Base-by-base conservation (phyloP, 1,140 invertebrate species). In the Drosophila sechellia region DNA sequence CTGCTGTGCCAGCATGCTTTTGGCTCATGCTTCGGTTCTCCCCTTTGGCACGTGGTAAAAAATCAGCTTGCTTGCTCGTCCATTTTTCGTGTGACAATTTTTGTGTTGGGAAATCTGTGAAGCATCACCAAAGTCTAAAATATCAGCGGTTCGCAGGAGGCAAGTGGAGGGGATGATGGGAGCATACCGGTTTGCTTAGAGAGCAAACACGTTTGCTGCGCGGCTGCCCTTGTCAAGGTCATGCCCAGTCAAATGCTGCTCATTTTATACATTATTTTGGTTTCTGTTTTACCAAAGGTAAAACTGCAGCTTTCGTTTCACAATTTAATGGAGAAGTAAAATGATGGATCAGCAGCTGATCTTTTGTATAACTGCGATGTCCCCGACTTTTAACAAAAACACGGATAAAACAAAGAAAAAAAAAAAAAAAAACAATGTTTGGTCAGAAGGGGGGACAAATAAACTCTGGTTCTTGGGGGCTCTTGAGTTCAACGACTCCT, bases 181-280 rank as follows among this genome's bases (percentile, higher is more conserved):
- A 45, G 40, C 31, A 45, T 46, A 87, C 81, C 81, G 83, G 81
- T 87, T 86, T 79, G 53, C 55, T 58, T 74, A 54, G 52, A 45
- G 69, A 45, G 69, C 63, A 83, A 79, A 79, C 84, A 86, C 70
- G 81, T 86, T 85, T 86, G 52, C 64, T 31, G 35, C 37, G 40
- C 63, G 66, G 40, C 50, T 87, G 83, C 83, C 83, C 83, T 87
- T 87, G 83, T 83, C 83, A 87, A 87, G 83, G 83, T 87, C 83
- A 87, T 42, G 35, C 53, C 49, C 54, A 60, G 57, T 71, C 68
- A 70, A 70, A 71, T 39, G 64, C 52, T 31, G 65, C 66, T 70
- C 50, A 48, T 68, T 61, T 42, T 56, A 6, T 40, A 13, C 15
- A 5, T 12, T 50, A 37, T 34, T 60, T 60, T 61, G 20, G 34